A percentile compares a stretch with the other conserved stretches of the same genome.
phyloP scores from a whole-genome alignment of 35 echinoderm and acorn worm species.

The Hemicentrotus pulcherrimus region DNA sequence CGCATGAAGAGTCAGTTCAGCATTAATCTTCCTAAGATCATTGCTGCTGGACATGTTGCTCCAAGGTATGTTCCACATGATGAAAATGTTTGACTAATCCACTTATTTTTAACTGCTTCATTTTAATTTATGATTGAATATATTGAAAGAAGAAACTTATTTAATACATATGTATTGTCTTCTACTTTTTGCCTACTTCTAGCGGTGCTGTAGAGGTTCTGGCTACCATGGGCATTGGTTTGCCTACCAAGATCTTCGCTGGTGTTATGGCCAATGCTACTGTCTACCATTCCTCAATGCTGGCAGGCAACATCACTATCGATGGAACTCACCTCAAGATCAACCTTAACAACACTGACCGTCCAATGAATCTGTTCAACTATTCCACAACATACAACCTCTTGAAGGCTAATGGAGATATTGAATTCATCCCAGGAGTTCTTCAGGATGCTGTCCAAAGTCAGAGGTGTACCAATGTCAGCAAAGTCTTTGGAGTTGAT shows the following conservation, averaged over 20 bases:
- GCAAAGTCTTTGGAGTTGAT: slow-evolving; percentile 65
- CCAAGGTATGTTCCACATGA: slow-evolving; percentile 66
- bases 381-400: slow-evolving; percentile 83
- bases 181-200: not conserved
- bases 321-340: slow-evolving; percentile 77
- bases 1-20: slow-evolving; percentile 68
- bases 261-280: slow-evolving; percentile 83
- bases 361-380: slow-evolving; percentile 93
- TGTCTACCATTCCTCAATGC: slow-evolving; percentile 83
- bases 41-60: slow-evolving; percentile 71
- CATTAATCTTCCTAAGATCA: slow-evolving; percentile 60
- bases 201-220: slow-evolving; percentile 83
- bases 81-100: not conserved
- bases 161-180: not conserved
- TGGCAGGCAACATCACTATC: slow-evolving; percentile 88
- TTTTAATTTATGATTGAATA: not conserved
- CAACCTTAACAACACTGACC: slow-evolving; percentile 79
- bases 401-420: slow-evolving; percentile 58
- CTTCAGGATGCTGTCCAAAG: slow-evolving; percentile 71
- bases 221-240: slow-evolving; percentile 80
- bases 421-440: slow-evolving; percentile 74
- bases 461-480: slow-evolving; percentile 59
- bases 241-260: slow-evolving; percentile 67
- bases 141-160: too few relatives aligned
- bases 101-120: not conserved